Base-by-base conservation (phyloP, 2,888 invertebrate genomes). In the Chloroclysta siterata region DNA sequence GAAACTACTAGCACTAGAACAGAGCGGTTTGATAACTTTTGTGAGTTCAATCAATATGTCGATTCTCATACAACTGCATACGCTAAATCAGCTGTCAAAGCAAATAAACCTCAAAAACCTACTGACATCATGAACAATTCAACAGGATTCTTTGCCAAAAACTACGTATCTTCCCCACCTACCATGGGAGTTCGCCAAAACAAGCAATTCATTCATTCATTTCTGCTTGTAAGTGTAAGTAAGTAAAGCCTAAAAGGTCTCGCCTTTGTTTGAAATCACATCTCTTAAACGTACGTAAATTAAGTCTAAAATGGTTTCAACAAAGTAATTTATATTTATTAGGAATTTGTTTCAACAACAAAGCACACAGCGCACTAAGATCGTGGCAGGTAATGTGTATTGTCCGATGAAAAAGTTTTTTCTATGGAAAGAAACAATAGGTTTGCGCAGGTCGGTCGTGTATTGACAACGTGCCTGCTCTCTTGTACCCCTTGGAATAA, bases 401-500 rank as follows among this genome's bases (percentile, higher is more conserved):
- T 78, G 74, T 77, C 64, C 59, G 65, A 62, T 58, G 68, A 73
- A 77, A 79, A 73, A 72, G 46, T 8, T 80, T 77, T 80, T 80
- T 77, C 65, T 74, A 68, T 62, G 62, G 54, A 67, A 63, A 65
- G 77, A 79, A 79, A 83, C 82, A 84, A 86, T 77, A 69, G 77
- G 62, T 76, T 77, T 73, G 76, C 75, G 77, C 75, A 77, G 79
- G 80, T 77, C 77, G 71, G 73, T 55, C 60, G 55, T 66, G 72
- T 78, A 76, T 72, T 72, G 78, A 75, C 76, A 72, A 62, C 70
- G 60, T 59, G 66, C 69, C 63, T 69, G 75, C 71, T 72, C 76
- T 75, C 74, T 11, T 65, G 65, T 65, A 66, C 73, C 73, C 72
- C 74, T 71, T 57, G 53, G 66, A 65, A 65, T 60, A 53, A 60